phyloP scores from a whole-genome alignment of 92 coral and sea anemone genomes.

The Umimayanthus chanpuru region DNA sequence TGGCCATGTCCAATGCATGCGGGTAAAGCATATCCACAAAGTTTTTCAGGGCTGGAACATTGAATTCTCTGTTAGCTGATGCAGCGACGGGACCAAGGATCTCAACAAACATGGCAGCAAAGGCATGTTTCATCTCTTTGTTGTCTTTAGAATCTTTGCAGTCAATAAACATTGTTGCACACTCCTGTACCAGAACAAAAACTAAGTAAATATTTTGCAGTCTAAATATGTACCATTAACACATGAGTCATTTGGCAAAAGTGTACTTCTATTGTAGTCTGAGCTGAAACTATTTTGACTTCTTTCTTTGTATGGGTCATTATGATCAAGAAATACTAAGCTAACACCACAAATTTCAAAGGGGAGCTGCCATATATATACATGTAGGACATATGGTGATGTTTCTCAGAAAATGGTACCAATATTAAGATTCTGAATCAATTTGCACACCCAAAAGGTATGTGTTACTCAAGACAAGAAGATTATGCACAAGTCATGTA shows the following conservation, averaged over 20 bases:
- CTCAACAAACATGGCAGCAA: slow-evolving; percentile 97
- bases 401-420: too few species aligned
- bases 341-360: too few species aligned
- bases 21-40: slow-evolving; percentile 97
- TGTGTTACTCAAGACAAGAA: too few species aligned
- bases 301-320: too few species aligned
- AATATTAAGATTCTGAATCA: too few species aligned
- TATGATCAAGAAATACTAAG: too few species aligned
- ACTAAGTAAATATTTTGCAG: neutral
- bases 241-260: neutral
- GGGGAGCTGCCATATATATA: too few species aligned
- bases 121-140: slow-evolving; percentile 94
- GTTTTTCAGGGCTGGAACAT: slow-evolving; percentile 95
- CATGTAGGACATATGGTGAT: too few species aligned
- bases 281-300: too few species aligned
- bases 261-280: neutral
- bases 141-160: slow-evolving; percentile 75
- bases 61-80: slow-evolving; percentile 94
- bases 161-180: slow-evolving; percentile 93
- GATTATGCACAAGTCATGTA: too few species aligned
- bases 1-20: slow-evolving; percentile 87
- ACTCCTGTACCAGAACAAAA: slow-evolving; percentile 66
- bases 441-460: too few species aligned
- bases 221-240: neutral
- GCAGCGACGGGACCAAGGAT: slow-evolving; percentile 99